Percentiles rank a stretch among this genome's conserved stretches.
These are phyloP conservation scores for Eumeta japonica DNA, from an alignment of 1,140 invertebrate genomes.

Conservation along the genomic window DNA sequence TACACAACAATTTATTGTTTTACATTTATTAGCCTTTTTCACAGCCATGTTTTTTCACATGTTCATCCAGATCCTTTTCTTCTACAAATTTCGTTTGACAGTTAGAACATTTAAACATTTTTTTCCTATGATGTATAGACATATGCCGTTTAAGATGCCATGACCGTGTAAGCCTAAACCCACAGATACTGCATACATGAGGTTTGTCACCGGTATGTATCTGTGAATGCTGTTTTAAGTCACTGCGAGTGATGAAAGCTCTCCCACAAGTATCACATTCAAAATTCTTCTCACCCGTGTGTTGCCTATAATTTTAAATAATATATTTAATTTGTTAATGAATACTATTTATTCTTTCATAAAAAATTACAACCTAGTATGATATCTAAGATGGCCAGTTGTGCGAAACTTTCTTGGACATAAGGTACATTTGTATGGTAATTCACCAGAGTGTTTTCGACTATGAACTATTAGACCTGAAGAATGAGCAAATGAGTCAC, in stretches of 20 bases:
- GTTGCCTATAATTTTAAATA: constrained; percentile 37
- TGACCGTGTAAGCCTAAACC: constrained; percentile 53
- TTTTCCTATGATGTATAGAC: constrained; percentile 23
- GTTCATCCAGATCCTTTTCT: constrained; percentile 21
- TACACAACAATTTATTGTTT: no score
- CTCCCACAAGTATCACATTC: constrained; percentile 55
- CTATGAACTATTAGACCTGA: constrained; percentile 54
- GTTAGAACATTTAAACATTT: constrained; percentile 15
- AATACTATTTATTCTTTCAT: not conserved
- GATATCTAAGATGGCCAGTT: constrained; percentile 50
- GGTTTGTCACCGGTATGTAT: constrained; percentile 67
- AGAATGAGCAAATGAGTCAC: constrained; percentile 54
- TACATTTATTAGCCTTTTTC: no score
- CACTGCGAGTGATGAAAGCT: constrained; percentile 45
- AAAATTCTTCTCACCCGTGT: constrained; percentile 64
- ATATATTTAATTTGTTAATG: not conserved
- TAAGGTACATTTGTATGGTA: constrained; percentile 50
- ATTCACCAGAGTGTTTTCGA: constrained; percentile 57
- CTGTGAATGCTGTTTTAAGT: constrained; percentile 61
- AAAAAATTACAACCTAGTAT: constrained; percentile 42
- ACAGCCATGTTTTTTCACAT: constrained; percentile 22
- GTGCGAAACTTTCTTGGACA: constrained; percentile 48
- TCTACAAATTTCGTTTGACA: constrained; percentile 20
- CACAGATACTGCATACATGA: constrained; percentile 64
- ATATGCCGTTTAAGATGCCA: constrained; percentile 46